Base-by-base conservation (phyloP, 2,113 vertebrate species). In the Dendropsophus ebraccatus region DNA sequence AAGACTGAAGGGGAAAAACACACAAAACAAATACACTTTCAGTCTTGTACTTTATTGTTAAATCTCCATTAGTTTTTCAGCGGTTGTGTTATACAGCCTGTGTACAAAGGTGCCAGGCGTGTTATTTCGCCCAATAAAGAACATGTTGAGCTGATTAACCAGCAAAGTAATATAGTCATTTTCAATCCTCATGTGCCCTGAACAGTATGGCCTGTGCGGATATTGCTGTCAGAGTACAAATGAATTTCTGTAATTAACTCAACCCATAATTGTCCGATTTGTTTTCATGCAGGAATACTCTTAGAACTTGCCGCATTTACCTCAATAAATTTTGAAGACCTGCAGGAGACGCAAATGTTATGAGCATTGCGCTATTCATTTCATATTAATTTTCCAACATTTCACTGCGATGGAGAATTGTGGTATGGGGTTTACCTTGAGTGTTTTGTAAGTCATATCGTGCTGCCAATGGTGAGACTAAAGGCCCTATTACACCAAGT, bases 121-220 rank as follows among this genome's bases (percentile, higher is more conserved):
- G 35, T 32, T 21, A 62, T 37, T 60, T 54, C 12, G 30, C 32
- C 77, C 77, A n/a, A 80, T 80, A 80, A 80, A 80, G 32, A 80
- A 80, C 77, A 80, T 80, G 77, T 45, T 80, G 77, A 80, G 54
- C 77, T 80, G 77, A 60, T 80, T 80, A 80, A 80, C 54, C 21
- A 17, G 21, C 32, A 80, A 80, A 80, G 54, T 80, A 58, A 80
- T 45, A 62, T 80, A 62, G 54, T 62, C 32, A 41, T 58, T 60
- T 45, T 45, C 54, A 80, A 80, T 60, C 77, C 77, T 80, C 77
- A 80, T 41, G 37, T 80, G 54, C 77, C 77, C 56, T 16, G 11
- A n/a, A 60, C 77, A 54, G 37, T 60, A 62, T 16, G 6, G 73
- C 47, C 47, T 49, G 21, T 37, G 45, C 23, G 77, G 35, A 80